Percentiles rank a stretch among this genome's conserved stretches.
phyloP scores from a whole-genome alignment of 2,888 invertebrate species.

The Candidula unifasciata region DNA sequence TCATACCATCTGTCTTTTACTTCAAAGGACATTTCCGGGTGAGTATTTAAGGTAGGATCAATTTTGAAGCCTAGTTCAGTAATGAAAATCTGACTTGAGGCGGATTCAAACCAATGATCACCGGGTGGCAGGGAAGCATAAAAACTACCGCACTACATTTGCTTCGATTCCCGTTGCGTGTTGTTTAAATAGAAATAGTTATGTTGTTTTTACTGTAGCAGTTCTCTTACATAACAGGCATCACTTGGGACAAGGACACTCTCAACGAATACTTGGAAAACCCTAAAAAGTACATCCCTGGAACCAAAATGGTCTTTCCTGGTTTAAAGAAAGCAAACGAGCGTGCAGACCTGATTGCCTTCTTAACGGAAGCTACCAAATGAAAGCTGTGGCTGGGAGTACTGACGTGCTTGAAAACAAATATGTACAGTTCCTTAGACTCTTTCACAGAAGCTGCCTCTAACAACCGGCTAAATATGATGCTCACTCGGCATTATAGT shows the following conservation, averaged over 20 bases:
- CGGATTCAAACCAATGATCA: too few relatives aligned
- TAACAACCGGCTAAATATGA: neutral
- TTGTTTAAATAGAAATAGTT: too few relatives aligned
- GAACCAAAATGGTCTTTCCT: conserved; percentile 99
- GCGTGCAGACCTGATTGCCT: conserved; percentile 95
- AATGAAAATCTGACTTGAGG: too few relatives aligned
- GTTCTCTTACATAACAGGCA: conserved; percentile 81
- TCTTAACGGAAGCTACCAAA: conserved; percentile 89
- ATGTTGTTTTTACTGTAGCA: neutral
- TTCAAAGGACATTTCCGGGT: too few relatives aligned
- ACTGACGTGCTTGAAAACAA: too few relatives aligned
- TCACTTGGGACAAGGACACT: conserved; percentile 95
- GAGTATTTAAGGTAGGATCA: too few relatives aligned
- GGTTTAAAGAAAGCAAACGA: conserved; percentile 97
- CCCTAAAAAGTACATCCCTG: conserved; percentile 99
- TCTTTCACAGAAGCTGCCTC: neutral
- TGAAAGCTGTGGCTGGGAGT: conserved; percentile 77
- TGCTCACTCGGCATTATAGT: neutral
- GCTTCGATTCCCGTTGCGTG: too few relatives aligned
- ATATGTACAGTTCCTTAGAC: neutral
- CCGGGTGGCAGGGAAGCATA: too few relatives aligned
- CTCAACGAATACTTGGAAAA: conserved; percentile 97
- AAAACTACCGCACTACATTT: too few relatives aligned
- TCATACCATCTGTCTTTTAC: too few relatives aligned
- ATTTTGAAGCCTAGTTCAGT: too few relatives aligned